Evolutionary conservation across 2,888 invertebrate genomes (phyloP).

Genomic region (Pammene aurita): DNA sequence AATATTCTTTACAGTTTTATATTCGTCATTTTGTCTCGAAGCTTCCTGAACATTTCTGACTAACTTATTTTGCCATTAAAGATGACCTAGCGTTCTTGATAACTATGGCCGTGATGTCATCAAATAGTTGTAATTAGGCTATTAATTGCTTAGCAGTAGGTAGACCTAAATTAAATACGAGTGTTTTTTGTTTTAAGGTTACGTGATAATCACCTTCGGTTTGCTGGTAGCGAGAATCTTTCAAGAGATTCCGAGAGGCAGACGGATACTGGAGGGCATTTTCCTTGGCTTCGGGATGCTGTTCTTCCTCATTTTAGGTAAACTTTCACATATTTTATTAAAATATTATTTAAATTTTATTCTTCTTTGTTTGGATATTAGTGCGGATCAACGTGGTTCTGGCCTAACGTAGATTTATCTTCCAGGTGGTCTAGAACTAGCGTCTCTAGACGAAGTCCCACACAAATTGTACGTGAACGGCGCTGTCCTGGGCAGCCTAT

Average conservation of each 20-base stretch:
- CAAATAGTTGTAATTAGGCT: slow-evolving; percentile 16
- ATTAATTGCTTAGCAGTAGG: slow-evolving; percentile 15
- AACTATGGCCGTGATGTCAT: slow-evolving; percentile 25
- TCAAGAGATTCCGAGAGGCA: slow-evolving; percentile 85
- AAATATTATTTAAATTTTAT: not conserved
- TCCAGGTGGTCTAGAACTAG: slow-evolving; percentile 86
- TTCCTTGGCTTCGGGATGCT: slow-evolving; percentile 87
- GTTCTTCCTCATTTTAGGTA: slow-evolving; percentile 86
- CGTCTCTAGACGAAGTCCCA: slow-evolving; percentile 88
- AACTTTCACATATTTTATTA: too few relatives aligned
- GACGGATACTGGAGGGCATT: slow-evolving; percentile 86
- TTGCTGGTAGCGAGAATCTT: slow-evolving; percentile 85
- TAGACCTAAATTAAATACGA: slow-evolving; percentile 5
- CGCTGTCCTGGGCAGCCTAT: slow-evolving; percentile 86
- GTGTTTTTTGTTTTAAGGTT: slow-evolving; percentile 67
- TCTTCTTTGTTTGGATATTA: too few relatives aligned
- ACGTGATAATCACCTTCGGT: slow-evolving; percentile 87
- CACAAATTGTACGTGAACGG: slow-evolving; percentile 87
- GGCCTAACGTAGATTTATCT: slow-evolving; percentile 34
- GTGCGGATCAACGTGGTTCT: too few relatives aligned
- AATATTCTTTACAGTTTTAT: too few relatives aligned
- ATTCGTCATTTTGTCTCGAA: slow-evolving; percentile 17
- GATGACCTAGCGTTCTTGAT: slow-evolving; percentile 22
- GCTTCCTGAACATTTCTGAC: not conserved
- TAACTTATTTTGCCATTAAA: slow-evolving; percentile 21